Percentiles rank a stretch among this genome's conserved stretches.
Conservation (phyloP, 2,888 invertebrate genomes). For the Spialia ferax region DNA sequence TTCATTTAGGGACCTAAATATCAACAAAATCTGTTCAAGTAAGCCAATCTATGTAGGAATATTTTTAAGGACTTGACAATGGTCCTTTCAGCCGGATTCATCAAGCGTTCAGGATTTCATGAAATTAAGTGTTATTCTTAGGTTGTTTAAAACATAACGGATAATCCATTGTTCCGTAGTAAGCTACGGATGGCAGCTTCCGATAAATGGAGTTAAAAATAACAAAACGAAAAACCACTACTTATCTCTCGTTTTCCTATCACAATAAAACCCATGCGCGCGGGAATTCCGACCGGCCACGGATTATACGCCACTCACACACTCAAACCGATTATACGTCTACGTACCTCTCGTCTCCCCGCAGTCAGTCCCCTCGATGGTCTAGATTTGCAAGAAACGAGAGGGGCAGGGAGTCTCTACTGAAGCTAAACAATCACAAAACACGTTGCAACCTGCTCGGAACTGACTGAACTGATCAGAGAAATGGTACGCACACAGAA, state of each 20-base stretch:
- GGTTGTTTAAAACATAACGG: neutral
- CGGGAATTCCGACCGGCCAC: conserved; percentile 55
- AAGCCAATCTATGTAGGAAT: no score
- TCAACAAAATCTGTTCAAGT: no score
- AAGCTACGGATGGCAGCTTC: neutral
- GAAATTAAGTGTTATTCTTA: neutral
- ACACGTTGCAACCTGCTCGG: conserved; percentile 63
- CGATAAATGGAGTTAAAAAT: neutral
- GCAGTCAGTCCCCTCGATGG: conserved; percentile 51
- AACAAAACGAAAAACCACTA: conserved; percentile 3
- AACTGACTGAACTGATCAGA: conserved; percentile 42
- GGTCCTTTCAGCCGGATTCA: neutral
- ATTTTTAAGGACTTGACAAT: no score
- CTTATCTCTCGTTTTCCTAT: conserved; percentile 51
- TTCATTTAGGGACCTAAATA: no score
- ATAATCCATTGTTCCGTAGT: neutral
- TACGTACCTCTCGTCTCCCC: conserved; percentile 29
- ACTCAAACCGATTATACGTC: conserved; percentile 27
- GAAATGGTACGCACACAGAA: conserved; percentile 57
- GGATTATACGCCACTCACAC: conserved; percentile 53
- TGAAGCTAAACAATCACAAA: conserved; percentile 48
- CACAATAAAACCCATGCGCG: conserved; percentile 53
- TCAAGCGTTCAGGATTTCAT: no score
- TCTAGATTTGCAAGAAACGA: conserved; percentile 40
- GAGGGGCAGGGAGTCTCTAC: conserved; percentile 54